Percentiles rank a stretch among this genome's conserved stretches.
Evolutionary conservation across 2,888 invertebrate genomes (phyloP).

Genomic region (Ypsolopha scabrella): DNA sequence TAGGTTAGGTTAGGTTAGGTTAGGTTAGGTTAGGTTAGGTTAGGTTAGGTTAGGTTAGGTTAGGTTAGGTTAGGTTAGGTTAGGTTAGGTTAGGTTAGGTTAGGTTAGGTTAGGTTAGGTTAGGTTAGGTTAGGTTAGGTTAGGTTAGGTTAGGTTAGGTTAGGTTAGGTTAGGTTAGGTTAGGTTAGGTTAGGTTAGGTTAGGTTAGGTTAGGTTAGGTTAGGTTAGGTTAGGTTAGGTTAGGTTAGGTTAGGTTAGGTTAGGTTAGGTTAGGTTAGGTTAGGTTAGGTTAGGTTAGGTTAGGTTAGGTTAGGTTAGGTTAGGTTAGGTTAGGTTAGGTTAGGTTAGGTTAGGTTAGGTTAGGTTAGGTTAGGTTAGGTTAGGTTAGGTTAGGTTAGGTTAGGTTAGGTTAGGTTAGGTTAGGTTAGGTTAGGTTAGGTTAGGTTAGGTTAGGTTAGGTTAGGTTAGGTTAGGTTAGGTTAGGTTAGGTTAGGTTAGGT

Average conservation of each 20-base stretch:
- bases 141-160: too few species aligned
- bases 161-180: too few species aligned
- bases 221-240: conserved; percentile 1
- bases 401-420: conserved; percentile 1
- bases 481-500: conserved; percentile 1
- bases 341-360: not conserved
- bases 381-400: conserved; percentile 1
- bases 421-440: conserved; percentile 1
- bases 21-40: too few species aligned
- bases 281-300: conserved; percentile 1
- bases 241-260: conserved; percentile 1
- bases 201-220: not conserved
- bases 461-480: not conserved
- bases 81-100: not conserved
- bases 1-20: too few species aligned
- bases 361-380: not conserved
- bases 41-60: too few species aligned
- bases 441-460: conserved; percentile 1
- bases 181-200: not conserved
- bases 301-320: conserved; percentile 1
- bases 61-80: too few species aligned
- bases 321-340: conserved; percentile 1
- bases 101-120: too few species aligned
- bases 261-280: conserved; percentile 1
- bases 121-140: too few species aligned